Conservation (phyloP, 2,113 vertebrate genomes). For the Okapia johnstoni region DNA sequence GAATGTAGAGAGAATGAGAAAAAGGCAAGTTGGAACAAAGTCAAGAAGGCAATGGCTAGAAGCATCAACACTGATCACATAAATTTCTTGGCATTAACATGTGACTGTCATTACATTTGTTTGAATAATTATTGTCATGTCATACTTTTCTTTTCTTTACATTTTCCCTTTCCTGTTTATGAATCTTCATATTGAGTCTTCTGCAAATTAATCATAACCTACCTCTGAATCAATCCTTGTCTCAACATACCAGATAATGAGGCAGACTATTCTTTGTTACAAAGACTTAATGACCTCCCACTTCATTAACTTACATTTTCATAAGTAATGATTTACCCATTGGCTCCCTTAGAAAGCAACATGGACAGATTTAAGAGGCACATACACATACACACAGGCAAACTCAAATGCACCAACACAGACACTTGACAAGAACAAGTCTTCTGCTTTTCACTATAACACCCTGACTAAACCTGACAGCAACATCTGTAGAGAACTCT, state of each 20-base stretch:
- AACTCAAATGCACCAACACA: background rate
- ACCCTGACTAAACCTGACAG: background rate
- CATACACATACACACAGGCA: background rate
- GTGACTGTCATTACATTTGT: background rate
- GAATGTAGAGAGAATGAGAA: background rate
- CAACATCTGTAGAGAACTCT: background rate
- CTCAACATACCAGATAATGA: background rate
- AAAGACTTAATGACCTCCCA: background rate
- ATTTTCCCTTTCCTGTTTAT: slow-evolving; percentile 9
- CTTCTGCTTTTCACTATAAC: background rate
- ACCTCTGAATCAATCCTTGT: background rate
- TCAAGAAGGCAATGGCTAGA: background rate
- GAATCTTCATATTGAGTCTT: background rate
- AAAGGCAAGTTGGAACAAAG: background rate
- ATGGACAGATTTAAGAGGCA: background rate
- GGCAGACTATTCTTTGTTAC: background rate
- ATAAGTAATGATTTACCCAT: background rate
- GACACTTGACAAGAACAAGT: background rate
- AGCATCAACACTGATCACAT: background rate
- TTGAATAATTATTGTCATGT: background rate
- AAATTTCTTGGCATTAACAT: background rate
- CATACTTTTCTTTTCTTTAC: background rate
- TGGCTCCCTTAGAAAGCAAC: background rate
- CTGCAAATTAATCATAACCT: background rate
- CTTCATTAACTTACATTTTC: background rate